These are phyloP conservation scores for Cryptocheilus praepositus DNA, from an alignment of 2,888 invertebrate species.

Conservation along the genomic window DNA sequence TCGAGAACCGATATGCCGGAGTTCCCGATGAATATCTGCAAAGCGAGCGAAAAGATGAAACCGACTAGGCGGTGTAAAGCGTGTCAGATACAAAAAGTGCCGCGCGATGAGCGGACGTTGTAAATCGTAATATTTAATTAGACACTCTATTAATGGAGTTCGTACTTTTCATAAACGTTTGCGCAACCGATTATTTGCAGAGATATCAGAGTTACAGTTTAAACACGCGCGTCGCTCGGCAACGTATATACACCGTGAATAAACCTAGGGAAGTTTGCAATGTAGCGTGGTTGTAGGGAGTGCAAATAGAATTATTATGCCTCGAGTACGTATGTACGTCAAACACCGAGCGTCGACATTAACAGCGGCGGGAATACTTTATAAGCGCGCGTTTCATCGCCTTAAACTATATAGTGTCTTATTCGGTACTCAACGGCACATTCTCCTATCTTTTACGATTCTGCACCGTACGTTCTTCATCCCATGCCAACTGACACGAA, in stretches of 20 bases:
- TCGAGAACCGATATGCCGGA: too few species aligned
- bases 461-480: slow-evolving; percentile 31
- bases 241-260: not conserved
- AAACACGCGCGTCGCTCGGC: not conserved
- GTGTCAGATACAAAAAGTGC: too few species aligned
- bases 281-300: slow-evolving; percentile 4
- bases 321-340: slow-evolving; percentile 21
- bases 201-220: not conserved
- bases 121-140: too few species aligned
- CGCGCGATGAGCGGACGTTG: too few species aligned
- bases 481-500: slow-evolving; percentile 40
- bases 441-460: slow-evolving; percentile 6
- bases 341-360: slow-evolving; percentile 27
- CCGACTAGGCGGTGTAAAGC: too few species aligned
- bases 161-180: too few species aligned
- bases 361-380: slow-evolving; percentile 40
- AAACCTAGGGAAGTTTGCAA: too few species aligned
- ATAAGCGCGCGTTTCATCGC: slow-evolving; percentile 43
- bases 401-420: slow-evolving; percentile 23
- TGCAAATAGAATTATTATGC: slow-evolving; percentile 45
- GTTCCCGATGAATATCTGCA: too few species aligned
- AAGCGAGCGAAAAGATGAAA: too few species aligned
- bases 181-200: not conserved
- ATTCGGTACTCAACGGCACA: too few species aligned
- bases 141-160: too few species aligned